Evolutionary conservation across 2,113 vertebrate genomes (phyloP).

Genomic region (Blennius ocellaris): DNA sequence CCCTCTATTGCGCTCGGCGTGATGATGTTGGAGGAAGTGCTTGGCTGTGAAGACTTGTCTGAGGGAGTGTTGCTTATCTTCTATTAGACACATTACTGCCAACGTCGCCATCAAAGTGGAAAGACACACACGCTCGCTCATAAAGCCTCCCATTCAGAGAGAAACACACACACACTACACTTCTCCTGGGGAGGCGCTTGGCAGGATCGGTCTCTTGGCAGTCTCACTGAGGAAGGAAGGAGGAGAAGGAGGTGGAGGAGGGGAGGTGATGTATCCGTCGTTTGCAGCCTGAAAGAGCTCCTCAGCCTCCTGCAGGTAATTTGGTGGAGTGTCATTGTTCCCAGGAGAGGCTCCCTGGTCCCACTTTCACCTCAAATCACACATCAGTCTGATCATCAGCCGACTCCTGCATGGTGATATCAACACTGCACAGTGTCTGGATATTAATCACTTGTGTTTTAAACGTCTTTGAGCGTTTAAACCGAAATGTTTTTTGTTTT

Average conservation of each 20-base stretch:
- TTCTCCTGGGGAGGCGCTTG: slow-evolving; percentile 73
- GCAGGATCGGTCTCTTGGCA: slow-evolving; percentile 74
- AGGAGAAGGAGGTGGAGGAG: slow-evolving; percentile 29
- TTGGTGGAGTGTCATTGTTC: slow-evolving; percentile 52
- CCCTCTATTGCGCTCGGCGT: slow-evolving; percentile 54
- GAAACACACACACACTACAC: slow-evolving; percentile 26
- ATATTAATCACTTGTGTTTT: no score
- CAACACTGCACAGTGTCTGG: no score
- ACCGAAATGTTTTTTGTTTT: no score
- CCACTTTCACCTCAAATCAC: no score
- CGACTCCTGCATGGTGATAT: no score
- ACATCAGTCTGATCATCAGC: no score
- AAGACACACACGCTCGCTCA: slow-evolving; percentile 30
- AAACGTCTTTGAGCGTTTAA: no score
- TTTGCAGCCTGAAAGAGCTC: slow-evolving; percentile 64
- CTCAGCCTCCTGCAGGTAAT: slow-evolving; percentile 54
- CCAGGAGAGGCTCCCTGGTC: slow-evolving; percentile 28
- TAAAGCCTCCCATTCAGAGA: slow-evolving; percentile 30
- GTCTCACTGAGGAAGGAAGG: slow-evolving; percentile 57
- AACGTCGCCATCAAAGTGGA: slow-evolving; percentile 67
- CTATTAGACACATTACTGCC: slow-evolving; percentile 78
- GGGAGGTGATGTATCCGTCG: slow-evolving; percentile 65
- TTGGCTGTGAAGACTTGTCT: slow-evolving; percentile 64
- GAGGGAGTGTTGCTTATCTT: slow-evolving; percentile 75
- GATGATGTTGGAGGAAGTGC: slow-evolving; percentile 58